Percentiles rank a stretch among this genome's conserved stretches.
These are phyloP conservation scores for Aldrovandia affinis DNA, from an alignment of 2,797 vertebrate species.

Conservation along the genomic window DNA sequence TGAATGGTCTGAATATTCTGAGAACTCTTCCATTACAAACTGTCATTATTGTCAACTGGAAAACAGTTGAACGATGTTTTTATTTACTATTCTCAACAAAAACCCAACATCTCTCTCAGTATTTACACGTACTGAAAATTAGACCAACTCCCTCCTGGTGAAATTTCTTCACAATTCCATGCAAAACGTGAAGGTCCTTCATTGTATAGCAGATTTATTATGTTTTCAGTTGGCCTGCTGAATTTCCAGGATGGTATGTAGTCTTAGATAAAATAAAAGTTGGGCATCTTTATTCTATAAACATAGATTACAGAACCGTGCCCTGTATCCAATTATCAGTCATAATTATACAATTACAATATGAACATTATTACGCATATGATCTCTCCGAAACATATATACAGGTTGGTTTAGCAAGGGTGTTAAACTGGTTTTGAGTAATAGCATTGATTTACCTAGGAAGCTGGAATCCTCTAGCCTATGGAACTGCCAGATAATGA, in stretches of 20 bases:
- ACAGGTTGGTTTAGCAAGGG: too few species aligned
- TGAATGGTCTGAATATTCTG: not conserved
- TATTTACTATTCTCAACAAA: not conserved
- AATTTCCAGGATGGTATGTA: not conserved
- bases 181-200: not conserved
- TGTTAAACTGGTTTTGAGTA: too few species aligned
- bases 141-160: not conserved
- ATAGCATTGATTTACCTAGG: too few species aligned
- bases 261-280: not conserved
- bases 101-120: not conserved
- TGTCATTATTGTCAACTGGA: not conserved
- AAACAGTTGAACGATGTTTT: not conserved
- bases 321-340: not conserved
- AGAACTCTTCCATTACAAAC: too few species aligned
- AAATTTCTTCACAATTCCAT: not conserved
- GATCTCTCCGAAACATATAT: too few species aligned
- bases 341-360: not conserved
- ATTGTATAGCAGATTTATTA: not conserved
- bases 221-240: not conserved
- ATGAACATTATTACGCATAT: not conserved
- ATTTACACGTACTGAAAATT: not conserved
- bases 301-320: not conserved
- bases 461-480: too few species aligned
- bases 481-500: not conserved
- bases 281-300: not conserved